Percentiles rank a stretch among this genome's conserved stretches.
Evolutionary conservation across 2,888 invertebrate genomes (phyloP).

Genomic region (Sabatieria punctata): DNA sequence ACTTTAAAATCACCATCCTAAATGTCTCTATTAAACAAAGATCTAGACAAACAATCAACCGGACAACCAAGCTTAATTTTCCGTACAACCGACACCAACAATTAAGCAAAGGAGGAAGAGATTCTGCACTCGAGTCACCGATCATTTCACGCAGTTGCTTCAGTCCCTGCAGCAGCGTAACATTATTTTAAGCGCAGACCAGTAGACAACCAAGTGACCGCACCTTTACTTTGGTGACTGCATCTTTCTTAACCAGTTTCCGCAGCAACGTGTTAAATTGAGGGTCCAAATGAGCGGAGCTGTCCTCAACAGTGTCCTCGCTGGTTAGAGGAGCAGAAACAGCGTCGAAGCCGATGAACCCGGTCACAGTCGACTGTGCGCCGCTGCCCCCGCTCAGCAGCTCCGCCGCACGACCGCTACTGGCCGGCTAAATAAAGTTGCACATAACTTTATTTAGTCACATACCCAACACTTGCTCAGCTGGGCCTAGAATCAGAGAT

Average conservation of each 20-base stretch:
- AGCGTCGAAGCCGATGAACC: conserved; percentile 3
- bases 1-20: conserved; percentile 4
- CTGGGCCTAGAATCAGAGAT: too few species aligned
- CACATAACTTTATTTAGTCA: too few species aligned
- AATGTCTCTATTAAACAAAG: neutral
- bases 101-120: too few species aligned
- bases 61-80: neutral
- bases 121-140: too few species aligned
- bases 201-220: neutral
- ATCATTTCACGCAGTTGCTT: too few species aligned
- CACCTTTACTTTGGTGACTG: conserved; percentile 1
- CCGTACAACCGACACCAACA: too few species aligned
- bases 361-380: too few species aligned
- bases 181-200: neutral
- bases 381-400: neutral
- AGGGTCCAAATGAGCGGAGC: neutral
- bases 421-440: conserved; percentile 1
- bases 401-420: conserved; percentile 4
- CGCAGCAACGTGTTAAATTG: neutral
- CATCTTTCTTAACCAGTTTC: conserved; percentile 1
- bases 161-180: too few species aligned
- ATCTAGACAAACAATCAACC: neutral
- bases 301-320: too few species aligned
- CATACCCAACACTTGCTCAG: too few species aligned
- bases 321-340: neutral